Percentiles rank a stretch among this genome's conserved stretches.
Conservation (phyloP, 2,888 invertebrate species). For the Torymus aiolomorphi region DNA sequence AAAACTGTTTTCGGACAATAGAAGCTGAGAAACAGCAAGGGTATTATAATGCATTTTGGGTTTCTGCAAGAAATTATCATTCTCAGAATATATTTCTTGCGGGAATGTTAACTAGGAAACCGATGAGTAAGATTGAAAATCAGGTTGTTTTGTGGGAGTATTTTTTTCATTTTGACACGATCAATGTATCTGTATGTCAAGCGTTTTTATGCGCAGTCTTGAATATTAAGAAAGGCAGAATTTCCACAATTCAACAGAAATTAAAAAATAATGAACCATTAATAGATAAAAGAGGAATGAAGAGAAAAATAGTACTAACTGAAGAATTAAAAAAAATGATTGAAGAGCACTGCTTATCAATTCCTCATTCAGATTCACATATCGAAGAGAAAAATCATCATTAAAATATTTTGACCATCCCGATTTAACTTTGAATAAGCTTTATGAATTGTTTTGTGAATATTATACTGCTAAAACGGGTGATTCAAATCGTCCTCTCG, state of each 20-base stretch:
- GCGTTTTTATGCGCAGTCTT: background rate
- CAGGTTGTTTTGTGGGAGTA: background rate
- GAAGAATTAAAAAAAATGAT: background rate
- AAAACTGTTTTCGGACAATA: background rate
- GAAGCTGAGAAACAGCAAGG: background rate
- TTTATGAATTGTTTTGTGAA: constrained; percentile 54
- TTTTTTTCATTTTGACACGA: background rate
- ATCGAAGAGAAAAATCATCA: background rate
- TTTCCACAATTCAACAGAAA: background rate
- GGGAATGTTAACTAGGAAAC: background rate
- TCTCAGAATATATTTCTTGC: background rate
- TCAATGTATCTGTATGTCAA: background rate
- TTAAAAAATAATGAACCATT: background rate
- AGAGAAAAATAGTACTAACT: background rate
- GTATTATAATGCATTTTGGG: background rate
- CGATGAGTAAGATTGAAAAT: background rate
- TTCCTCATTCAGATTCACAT: background rate
- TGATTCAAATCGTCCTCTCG: background rate
- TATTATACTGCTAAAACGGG: constrained; percentile 48
- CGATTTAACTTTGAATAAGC: constrained; percentile 30
- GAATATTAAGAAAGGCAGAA: background rate
- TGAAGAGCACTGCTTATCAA: background rate
- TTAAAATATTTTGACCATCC: constrained; percentile 54
- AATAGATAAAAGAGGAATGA: constrained; percentile 10
- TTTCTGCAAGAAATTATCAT: background rate